phyloP scores from a whole-genome alignment of 2,888 invertebrate genomes.

The Agelastica alni region DNA sequence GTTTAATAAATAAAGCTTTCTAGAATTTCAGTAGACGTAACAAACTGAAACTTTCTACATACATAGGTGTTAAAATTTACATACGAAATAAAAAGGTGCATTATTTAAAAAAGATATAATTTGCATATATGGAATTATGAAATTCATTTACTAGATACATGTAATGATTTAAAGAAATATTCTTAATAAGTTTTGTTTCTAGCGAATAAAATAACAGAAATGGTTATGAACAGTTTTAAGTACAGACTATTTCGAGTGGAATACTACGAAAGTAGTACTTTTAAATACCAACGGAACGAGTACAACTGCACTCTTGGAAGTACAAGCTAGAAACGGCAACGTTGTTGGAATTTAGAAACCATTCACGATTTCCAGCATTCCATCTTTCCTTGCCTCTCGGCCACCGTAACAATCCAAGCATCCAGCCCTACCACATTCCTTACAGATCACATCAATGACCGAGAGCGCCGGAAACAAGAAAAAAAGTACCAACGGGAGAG shows the following conservation, averaged over 20 bases:
- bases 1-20: no score
- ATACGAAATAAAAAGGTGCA: no score
- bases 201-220: no score
- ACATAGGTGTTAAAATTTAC: no score
- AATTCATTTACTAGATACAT: no score
- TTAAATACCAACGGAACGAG: conserved; percentile 19
- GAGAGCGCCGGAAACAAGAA: conserved; percentile 56
- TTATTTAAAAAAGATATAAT: no score
- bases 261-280: neutral
- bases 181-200: no score
- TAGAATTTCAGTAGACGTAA: no score
- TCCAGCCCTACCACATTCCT: conserved; percentile 57
- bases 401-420: conserved; percentile 40
- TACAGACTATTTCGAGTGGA: neutral
- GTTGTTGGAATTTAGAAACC: conserved; percentile 51
- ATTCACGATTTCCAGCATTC: conserved; percentile 58
- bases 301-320: conserved; percentile 37
- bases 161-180: no score
- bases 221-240: no score
- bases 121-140: no score
- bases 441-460: conserved; percentile 59
- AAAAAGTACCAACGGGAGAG: conserved; percentile 39
- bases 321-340: conserved; percentile 41
- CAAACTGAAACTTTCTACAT: no score
- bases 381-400: conserved; percentile 49